Evolutionary conservation across 2,888 invertebrate genomes (phyloP), one percentile per base, ranked within the genome.

Genomic region (Tiphia femorata): DNA sequence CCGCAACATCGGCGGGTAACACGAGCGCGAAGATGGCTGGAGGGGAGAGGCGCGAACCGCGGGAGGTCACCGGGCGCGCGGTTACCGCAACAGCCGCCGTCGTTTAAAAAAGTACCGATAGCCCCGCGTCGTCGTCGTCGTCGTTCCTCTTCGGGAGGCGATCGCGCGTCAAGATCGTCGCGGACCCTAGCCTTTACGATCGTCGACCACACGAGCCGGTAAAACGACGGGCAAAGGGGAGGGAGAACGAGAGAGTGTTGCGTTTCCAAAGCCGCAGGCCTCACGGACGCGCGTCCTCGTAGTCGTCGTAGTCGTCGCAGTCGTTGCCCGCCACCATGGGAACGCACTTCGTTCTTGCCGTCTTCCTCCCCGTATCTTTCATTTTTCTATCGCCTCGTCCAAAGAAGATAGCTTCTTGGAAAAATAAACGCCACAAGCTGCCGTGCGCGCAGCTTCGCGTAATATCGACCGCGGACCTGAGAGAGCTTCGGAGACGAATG

Each of bases 251-350:
- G 17, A 49, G 19, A 64, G 72, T 65, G 60, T 72, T 73, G 49
- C 61, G 61, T 73, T 73, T 73, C 73, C 62, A 62, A 70, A 73
- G 63, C 72, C 73, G 53, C 72, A 72, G 54, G 29, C 10, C 2
- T 29, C 3, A 42, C 25, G 30, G 55, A 55, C 35, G 44, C 35
- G 29, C 53, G 53, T 46, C 57, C 59, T 41, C 56, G 49, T 25
- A 21, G 19, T 2, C 57, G 61, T 41, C 56, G 49, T 25, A 21
- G 19, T 2, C 30, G n/a, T n/a, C n/a, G n/a, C n/a, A n/a, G n/a
- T n/a, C n/a, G n/a, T 12, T 1, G 3, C 4, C 56, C 41, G 49
- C 41, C 56, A 29, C 56, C 63, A 63, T 65, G 68, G 60, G 70
- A 70, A 70, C 50, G 51, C 50, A 44, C 47, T 41, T 51, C 46